Evolutionary conservation across 2,797 vertebrate genomes (phyloP).

Genomic region (Hydrolagus colliei): DNA sequence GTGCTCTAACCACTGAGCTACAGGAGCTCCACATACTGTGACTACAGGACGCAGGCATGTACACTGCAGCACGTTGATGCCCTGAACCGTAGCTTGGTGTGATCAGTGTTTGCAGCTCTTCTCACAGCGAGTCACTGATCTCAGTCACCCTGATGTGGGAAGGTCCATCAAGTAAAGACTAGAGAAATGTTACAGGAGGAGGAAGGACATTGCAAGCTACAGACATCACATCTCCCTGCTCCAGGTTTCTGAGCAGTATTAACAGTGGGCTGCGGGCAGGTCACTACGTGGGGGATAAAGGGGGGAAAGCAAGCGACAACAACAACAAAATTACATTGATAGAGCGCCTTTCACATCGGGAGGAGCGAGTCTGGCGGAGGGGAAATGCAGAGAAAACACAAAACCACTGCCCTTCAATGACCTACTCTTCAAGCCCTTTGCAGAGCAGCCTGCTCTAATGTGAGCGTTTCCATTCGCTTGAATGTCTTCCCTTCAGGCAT

Average conservation of each 20-base stretch:
- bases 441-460: neutral
- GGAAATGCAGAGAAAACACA: neutral
- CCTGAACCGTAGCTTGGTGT: neutral
- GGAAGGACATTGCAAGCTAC: neutral
- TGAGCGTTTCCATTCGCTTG: neutral
- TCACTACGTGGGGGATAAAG: neutral
- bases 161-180: neutral
- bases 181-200: neutral
- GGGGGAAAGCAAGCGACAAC: too few species aligned
- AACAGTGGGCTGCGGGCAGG: neutral
- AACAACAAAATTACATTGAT: too few species aligned
- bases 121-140: neutral
- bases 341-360: too few species aligned
- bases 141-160: neutral
- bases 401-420: neutral
- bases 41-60: too few species aligned
- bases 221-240: neutral
- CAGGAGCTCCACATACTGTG: too few species aligned
- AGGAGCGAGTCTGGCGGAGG: neutral
- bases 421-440: neutral
- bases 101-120: neutral
- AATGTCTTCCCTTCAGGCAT: neutral
- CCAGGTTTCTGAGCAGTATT: neutral
- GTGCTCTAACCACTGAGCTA: too few species aligned
- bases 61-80: neutral